Evolutionary conservation across 92 coral and sea anemone genomes (phyloP).

Genomic region (Metridium senile): DNA sequence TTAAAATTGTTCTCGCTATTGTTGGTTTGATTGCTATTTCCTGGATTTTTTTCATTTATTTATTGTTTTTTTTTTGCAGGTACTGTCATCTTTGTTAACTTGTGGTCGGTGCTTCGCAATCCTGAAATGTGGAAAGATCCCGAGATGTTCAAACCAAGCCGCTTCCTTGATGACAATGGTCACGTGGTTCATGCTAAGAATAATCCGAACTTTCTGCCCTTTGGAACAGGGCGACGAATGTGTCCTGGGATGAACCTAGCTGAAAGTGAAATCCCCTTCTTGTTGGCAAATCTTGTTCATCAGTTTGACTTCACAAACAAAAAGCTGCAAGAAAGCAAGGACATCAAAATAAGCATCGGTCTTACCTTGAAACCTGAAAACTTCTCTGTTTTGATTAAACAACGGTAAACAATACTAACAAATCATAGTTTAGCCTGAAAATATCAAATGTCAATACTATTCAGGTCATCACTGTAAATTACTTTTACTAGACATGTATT

Average conservation of each 20-base stretch:
- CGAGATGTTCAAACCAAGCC: conserved; percentile 65
- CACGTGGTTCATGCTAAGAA: conserved; percentile 6
- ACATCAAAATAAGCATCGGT: conserved; percentile 13
- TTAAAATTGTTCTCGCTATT: too few relatives aligned
- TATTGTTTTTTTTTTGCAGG: conserved; percentile 1
- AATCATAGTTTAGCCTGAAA: too few relatives aligned
- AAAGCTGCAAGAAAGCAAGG: neutral
- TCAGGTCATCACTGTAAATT: too few relatives aligned
- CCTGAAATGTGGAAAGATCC: conserved; percentile 70
- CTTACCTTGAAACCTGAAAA: conserved; percentile 26
- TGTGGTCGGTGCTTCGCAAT: conserved; percentile 73
- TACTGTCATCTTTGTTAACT: conserved; percentile 63
- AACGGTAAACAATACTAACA: too few relatives aligned
- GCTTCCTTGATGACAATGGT: conserved; percentile 63
- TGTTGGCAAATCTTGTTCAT: conserved; percentile 21
- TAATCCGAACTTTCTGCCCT: conserved; percentile 18
- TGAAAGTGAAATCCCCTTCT: conserved; percentile 18
- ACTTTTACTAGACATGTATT: too few relatives aligned
- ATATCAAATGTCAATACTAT: too few relatives aligned
- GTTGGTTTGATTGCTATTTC: neutral
- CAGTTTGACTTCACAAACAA: conserved; percentile 19
- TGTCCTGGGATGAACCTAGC: conserved; percentile 26
- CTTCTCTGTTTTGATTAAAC: conserved; percentile 8
- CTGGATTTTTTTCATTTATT: too few relatives aligned
- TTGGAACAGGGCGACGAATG: conserved; percentile 17